A percentile compares a stretch with the other conserved stretches of the same genome.
Evolutionary conservation across 2,888 invertebrate species (phyloP).

Genomic region (Cosmopolites sordidus): DNA sequence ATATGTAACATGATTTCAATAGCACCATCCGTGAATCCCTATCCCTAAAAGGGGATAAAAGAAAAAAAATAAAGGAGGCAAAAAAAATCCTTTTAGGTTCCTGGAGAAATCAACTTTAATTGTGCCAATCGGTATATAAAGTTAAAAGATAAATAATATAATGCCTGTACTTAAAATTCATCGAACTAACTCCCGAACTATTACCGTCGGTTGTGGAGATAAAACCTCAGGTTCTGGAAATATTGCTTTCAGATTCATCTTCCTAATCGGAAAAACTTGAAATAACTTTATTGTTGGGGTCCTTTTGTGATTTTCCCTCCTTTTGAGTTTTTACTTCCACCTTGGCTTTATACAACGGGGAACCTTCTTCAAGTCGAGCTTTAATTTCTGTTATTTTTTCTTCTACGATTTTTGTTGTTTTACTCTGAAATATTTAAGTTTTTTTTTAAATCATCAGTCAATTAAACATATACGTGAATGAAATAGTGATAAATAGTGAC

Average conservation of each 20-base stretch:
- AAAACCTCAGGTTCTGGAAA: conserved; percentile 46
- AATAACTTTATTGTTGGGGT: conserved; percentile 46
- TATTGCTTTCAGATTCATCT: conserved; percentile 49
- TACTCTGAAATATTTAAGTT: conserved; percentile 47
- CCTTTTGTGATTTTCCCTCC: conserved; percentile 12
- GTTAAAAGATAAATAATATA: too few species aligned
- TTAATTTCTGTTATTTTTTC: conserved; percentile 70
- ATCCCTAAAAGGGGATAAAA: too few species aligned
- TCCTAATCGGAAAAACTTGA: conserved; percentile 65
- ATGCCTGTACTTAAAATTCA: not conserved
- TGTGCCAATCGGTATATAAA: too few species aligned
- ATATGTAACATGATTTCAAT: too few species aligned
- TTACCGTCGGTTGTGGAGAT: conserved; percentile 47
- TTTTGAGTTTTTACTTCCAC: conserved; percentile 32
- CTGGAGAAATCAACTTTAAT: too few species aligned
- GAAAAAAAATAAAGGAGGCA: too few species aligned
- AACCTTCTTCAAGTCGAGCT: conserved; percentile 40
- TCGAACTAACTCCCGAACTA: too few species aligned
- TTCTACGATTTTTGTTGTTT: conserved; percentile 73
- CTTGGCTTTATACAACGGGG: conserved; percentile 40
- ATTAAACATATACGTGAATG: too few species aligned
- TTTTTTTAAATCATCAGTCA: not conserved
- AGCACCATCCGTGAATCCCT: too few species aligned
- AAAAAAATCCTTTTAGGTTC: too few species aligned
- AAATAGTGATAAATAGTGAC: too few species aligned